Percentiles rank a stretch among this genome's conserved stretches.
Evolutionary conservation across 2,113 vertebrate species (phyloP).

Genomic region (Coregonus clupeaformis): DNA sequence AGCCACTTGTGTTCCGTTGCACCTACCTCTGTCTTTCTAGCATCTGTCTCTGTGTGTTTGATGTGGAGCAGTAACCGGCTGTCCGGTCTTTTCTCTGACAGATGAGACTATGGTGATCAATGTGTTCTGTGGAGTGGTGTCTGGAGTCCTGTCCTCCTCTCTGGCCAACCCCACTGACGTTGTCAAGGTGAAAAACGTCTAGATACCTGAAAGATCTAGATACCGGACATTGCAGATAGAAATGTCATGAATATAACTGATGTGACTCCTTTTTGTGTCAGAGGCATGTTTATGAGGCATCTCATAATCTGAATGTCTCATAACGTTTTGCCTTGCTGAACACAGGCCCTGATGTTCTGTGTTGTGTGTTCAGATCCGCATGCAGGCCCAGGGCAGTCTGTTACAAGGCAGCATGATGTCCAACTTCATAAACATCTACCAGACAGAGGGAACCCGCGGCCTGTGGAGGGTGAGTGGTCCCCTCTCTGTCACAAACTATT

Average conservation of each 20-base stretch:
- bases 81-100: slow-evolving; percentile 59
- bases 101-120: slow-evolving; percentile 96
- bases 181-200: slow-evolving; percentile 81
- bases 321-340: too few relatives aligned
- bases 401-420: slow-evolving; percentile 96
- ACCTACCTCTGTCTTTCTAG: background rate
- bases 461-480: slow-evolving; percentile 87
- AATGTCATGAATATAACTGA: background rate
- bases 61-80: background rate
- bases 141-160: slow-evolving; percentile 91
- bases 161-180: slow-evolving; percentile 95
- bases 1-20: background rate
- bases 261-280: background rate
- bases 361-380: slow-evolving; percentile 83
- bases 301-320: too few relatives aligned
- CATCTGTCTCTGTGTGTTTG: background rate
- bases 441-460: slow-evolving; percentile 91
- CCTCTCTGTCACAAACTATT: background rate
- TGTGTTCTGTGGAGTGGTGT: slow-evolving; percentile 93
- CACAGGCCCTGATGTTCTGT: background rate
- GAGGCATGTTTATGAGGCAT: background rate
- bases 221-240: background rate
- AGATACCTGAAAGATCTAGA: slow-evolving; percentile 26
- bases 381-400: slow-evolving; percentile 94
- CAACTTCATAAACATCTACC: slow-evolving; percentile 97